Evolutionary conservation across 2,797 vertebrate species (phyloP), one percentile per base, ranked within the genome.

Genomic region (Urosaurus nigricauda): DNA sequence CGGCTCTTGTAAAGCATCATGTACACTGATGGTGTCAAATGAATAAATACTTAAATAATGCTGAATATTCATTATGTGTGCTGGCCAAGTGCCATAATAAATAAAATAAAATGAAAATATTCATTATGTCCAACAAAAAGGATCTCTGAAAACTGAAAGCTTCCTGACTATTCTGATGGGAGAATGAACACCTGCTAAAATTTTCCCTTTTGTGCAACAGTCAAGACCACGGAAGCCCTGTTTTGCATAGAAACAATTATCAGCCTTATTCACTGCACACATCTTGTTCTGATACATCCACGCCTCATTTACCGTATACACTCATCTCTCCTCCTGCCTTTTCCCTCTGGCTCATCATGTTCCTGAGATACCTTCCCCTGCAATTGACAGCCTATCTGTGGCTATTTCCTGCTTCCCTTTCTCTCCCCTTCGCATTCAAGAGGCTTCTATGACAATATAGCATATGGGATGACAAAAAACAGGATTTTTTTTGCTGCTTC

Each of bases 281-380:
- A 82, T 89, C n/a, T 75, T 74, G 47, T 74, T 51, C 40, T 83
- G 79, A 75, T 40, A 63, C 60, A 70, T 16, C 51, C 35, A 29
- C 29, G 60, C 16, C 82, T 78, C 60, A 56, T 58, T 79, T 63
- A 24, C n/a, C 24, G 56, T 35, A 84, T 19, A 79, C 13, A 35
- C 32, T 84, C 29, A 71, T 84, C 75, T 84, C 77, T 43, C 65
- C 35, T 77, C 35, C 43, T 58, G 70, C 35, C 24, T n/a, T 68
- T 43, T 58, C n/a, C 19, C 65, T 89, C 87, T 74, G 82, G 68
- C 14, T 65, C 84, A 53, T 79, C 77, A 51, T 85, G 65, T 85
- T 73, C 77, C 56, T 16, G 14, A 32, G 63, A 43, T 84, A 79
- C 29, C 53, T 88, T 84, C 78, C 71, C n/a, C 43, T 53, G 40